phyloP scores from a whole-genome alignment of 2,797 vertebrate species.

The Triplophysa bombifrons region DNA sequence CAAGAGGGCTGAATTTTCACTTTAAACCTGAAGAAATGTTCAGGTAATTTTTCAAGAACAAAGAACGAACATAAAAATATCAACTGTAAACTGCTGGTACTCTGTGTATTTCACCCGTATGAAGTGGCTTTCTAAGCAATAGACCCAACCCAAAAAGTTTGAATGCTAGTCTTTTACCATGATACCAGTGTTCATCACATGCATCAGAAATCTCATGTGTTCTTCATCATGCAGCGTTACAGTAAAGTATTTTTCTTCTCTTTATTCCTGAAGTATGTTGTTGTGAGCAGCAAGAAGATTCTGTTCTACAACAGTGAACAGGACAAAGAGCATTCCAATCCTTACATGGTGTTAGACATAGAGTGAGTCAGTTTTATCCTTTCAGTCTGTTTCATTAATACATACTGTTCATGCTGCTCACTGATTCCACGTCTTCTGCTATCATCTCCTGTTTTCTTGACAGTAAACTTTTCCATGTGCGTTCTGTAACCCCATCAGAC shows the following conservation, averaged over 20 bases:
- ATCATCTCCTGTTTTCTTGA: constrained; percentile 11
- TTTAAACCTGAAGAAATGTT: not conserved
- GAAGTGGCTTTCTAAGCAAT: not conserved
- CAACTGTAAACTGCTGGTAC: too few relatives aligned
- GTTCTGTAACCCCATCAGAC: constrained; percentile 88
- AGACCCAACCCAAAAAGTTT: not conserved
- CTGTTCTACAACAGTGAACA: constrained; percentile 88
- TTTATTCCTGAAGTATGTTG: constrained; percentile 76
- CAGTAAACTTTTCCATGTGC: constrained; percentile 89
- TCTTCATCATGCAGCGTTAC: constrained; percentile 10
- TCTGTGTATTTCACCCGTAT: not conserved
- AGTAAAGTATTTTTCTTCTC: constrained; percentile 10
- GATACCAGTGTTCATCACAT: not conserved
- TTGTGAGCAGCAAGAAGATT: constrained; percentile 90
- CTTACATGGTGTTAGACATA: constrained; percentile 89
- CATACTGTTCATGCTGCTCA: not conserved
- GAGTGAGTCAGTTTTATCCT: constrained; percentile 76
- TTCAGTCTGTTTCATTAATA: not conserved
- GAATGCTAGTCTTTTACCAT: not conserved
- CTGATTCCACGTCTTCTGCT: not conserved
- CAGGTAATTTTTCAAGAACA: too few relatives aligned
- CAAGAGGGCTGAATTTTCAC: too few relatives aligned
- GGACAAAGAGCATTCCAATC: constrained; percentile 88
- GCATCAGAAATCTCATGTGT: constrained; percentile 1
- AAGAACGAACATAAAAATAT: too few relatives aligned